Conservation (phyloP, 2,888 invertebrate species). For the Lasioglossum lativentre region DNA sequence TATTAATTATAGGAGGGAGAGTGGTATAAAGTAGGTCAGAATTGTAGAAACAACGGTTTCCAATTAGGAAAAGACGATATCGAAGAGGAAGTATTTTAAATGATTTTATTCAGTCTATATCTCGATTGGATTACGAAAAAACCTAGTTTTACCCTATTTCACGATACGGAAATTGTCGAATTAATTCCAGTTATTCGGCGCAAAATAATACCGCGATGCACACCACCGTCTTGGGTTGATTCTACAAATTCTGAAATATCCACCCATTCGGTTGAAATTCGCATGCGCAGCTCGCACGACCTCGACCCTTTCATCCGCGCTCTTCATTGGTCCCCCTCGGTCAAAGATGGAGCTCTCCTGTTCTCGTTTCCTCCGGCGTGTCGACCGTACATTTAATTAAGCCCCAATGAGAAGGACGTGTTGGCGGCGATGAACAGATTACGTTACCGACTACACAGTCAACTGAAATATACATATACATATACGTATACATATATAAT, state of each 20-base stretch:
- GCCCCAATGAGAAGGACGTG: conserved; percentile 79
- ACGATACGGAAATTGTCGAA: too few species aligned
- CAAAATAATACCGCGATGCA: conserved; percentile 9
- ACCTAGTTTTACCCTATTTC: neutral
- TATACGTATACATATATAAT: neutral
- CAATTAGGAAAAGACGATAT: neutral
- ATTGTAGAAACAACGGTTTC: neutral
- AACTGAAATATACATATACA: conserved; percentile 53
- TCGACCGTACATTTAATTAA: conserved; percentile 78
- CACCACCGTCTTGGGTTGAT: conserved; percentile 27
- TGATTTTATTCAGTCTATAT: too few species aligned
- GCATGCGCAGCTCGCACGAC: conserved; percentile 62
- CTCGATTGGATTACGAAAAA: too few species aligned
- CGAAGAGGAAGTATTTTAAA: neutral
- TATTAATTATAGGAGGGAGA: neutral
- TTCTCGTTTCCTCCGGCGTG: conserved; percentile 69
- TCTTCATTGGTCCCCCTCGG: conserved; percentile 64
- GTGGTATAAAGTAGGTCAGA: neutral
- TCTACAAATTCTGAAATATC: conserved; percentile 64
- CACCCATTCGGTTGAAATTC: conserved; percentile 30
- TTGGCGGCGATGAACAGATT: conserved; percentile 71
- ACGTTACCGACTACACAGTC: conserved; percentile 54
- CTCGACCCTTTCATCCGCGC: conserved; percentile 65
- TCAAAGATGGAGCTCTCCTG: conserved; percentile 60
- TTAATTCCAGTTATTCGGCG: neutral